Evolutionary conservation across 2,888 invertebrate genomes (phyloP).

Genomic region (Pantelozetes paolii): DNA sequence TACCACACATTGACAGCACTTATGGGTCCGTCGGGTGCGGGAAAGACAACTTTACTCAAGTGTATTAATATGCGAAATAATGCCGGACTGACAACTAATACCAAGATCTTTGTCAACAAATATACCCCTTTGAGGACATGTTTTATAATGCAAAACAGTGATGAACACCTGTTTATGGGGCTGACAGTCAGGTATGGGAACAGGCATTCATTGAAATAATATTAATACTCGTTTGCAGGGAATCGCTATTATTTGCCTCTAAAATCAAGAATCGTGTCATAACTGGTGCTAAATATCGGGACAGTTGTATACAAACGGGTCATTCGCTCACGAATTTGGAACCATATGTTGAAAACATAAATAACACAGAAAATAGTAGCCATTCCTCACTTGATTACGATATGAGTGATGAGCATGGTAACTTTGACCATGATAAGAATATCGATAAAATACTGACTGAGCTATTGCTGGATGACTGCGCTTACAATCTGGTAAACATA

Average conservation of each 20-base stretch:
- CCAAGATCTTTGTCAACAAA: background rate
- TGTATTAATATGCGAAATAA: background rate
- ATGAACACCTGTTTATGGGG: slow-evolving; percentile 8
- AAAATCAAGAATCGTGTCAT: background rate
- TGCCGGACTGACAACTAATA: background rate
- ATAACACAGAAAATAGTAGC: background rate
- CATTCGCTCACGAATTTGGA: background rate
- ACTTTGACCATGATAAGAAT: slow-evolving; percentile 2
- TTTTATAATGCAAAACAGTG: background rate
- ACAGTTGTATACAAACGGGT: slow-evolving; percentile 19
- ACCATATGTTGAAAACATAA: background rate
- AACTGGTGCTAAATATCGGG: background rate
- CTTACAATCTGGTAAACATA: background rate
- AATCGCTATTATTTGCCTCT: slow-evolving; percentile 19
- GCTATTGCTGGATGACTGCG: background rate
- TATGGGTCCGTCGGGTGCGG: slow-evolving; percentile 27
- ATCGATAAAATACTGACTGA: background rate
- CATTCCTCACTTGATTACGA: background rate
- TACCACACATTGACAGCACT: slow-evolving; percentile 16
- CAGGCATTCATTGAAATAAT: background rate
- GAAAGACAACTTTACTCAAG: slow-evolving; percentile 25
- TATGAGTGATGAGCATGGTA: background rate
- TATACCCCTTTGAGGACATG: background rate
- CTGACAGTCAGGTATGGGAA: background rate
- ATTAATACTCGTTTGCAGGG: background rate